A percentile compares a stretch with the other conserved stretches of the same genome.
These are phyloP conservation scores for Xenentodon cancila DNA, from an alignment of 2,797 vertebrate genomes.

Conservation along the genomic window DNA sequence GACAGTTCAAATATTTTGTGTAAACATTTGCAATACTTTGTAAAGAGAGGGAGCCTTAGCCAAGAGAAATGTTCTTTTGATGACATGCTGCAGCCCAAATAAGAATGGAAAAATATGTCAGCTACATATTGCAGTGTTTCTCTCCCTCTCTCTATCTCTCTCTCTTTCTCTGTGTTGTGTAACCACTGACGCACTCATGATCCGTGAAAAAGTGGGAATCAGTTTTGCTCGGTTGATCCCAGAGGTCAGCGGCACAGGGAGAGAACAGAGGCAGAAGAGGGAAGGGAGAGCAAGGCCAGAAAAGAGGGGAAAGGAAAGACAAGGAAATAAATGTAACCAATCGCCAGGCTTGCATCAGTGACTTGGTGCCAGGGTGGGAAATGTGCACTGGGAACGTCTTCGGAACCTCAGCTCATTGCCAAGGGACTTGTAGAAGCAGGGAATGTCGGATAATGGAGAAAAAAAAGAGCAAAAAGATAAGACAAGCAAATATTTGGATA, in stretches of 20 bases:
- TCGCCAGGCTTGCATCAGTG: slow-evolving; percentile 20
- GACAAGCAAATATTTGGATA: slow-evolving; percentile 31
- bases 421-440: slow-evolving; percentile 24
- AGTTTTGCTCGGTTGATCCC: slow-evolving; percentile 80
- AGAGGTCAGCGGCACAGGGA: slow-evolving; percentile 71
- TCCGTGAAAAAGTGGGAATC: slow-evolving; percentile 81
- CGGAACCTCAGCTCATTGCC: slow-evolving; percentile 9
- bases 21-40: slow-evolving; percentile 28
- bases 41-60: slow-evolving; percentile 20
- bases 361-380: slow-evolving; percentile 31
- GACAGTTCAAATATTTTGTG: slow-evolving; percentile 14
- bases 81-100: slow-evolving; percentile 41
- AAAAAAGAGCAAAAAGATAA: slow-evolving; percentile 11
- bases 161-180: slow-evolving; percentile 55
- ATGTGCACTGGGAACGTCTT: slow-evolving; percentile 24
- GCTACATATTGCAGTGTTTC: slow-evolving; percentile 48
- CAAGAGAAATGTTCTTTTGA: slow-evolving; percentile 23
- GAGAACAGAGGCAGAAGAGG: slow-evolving; percentile 36
- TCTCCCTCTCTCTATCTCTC: slow-evolving; percentile 14
- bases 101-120: slow-evolving; percentile 60
- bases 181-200: slow-evolving; percentile 78
- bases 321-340: slow-evolving; percentile 4
- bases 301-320: slow-evolving; percentile 26
- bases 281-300: slow-evolving; percentile 36
- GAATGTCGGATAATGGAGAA: slow-evolving; percentile 22